Conservation (phyloP, 2,888 invertebrate species). For the Drosophila hamatofila region DNA sequence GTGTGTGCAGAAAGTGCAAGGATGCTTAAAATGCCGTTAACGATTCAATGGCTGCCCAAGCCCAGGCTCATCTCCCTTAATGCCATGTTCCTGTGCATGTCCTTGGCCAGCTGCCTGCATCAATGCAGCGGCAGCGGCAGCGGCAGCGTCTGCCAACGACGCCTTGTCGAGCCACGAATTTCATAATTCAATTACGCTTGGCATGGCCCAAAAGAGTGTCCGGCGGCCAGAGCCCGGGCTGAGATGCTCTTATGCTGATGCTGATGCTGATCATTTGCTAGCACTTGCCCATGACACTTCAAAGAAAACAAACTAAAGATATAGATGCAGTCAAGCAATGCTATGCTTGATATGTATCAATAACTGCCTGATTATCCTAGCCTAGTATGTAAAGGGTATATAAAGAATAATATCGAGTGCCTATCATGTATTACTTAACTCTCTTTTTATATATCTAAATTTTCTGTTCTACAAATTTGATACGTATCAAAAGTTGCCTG, state of each 20-base stretch:
- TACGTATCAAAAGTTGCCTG: not conserved
- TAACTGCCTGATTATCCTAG: too few species aligned
- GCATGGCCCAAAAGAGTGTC: constrained; percentile 19
- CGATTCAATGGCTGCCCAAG: constrained; percentile 57
- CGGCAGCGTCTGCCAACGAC: constrained; percentile 13
- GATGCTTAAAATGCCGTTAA: constrained; percentile 59
- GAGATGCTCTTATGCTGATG: constrained; percentile 12
- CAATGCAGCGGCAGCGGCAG: constrained; percentile 39
- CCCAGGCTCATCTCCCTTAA: constrained; percentile 11
- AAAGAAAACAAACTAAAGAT: not conserved
- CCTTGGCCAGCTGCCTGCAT: constrained; percentile 42
- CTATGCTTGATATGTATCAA: too few species aligned
- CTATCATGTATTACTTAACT: too few species aligned
- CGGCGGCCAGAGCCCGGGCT: not conserved
- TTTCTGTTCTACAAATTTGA: too few species aligned
- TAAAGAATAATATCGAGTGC: too few species aligned
- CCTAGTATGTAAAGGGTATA: too few species aligned
- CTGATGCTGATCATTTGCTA: not conserved
- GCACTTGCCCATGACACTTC: not conserved
- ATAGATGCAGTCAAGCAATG: too few species aligned
- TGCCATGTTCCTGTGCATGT: constrained; percentile 12
- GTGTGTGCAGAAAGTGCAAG: constrained; percentile 50
- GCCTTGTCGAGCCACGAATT: constrained; percentile 51
- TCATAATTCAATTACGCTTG: constrained; percentile 71
- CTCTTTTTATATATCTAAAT: too few species aligned